phyloP scores from a whole-genome alignment of 2,113 vertebrate species.

The Sitta europaea region DNA sequence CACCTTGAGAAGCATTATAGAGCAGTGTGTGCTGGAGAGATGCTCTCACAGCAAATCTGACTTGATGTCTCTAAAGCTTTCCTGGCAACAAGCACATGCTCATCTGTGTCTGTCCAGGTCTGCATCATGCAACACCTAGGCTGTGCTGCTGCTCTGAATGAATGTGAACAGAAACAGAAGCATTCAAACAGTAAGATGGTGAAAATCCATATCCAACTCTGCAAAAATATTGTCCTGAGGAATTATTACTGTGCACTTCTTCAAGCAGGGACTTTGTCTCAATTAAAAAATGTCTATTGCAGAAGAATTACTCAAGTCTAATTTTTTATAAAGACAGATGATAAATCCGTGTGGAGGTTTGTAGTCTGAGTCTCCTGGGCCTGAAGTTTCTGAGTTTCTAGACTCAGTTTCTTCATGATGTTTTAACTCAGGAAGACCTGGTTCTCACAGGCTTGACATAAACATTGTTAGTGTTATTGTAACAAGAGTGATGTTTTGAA shows the following conservation, averaged over 20 bases:
- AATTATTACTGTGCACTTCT: background rate
- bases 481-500: too few species aligned
- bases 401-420: too few species aligned
- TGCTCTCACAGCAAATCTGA: background rate
- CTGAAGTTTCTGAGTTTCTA: too few species aligned
- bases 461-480: too few species aligned
- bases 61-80: background rate
- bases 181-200: rapidly evolving
- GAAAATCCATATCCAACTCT: background rate
- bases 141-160: background rate
- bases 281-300: background rate
- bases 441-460: too few species aligned
- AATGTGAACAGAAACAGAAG: background rate
- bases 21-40: background rate
- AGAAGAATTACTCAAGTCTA: background rate
- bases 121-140: background rate
- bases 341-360: background rate
- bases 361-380: too few species aligned
- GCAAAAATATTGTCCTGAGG: background rate
- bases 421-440: too few species aligned
- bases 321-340: background rate
- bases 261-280: background rate
- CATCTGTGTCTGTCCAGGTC: background rate
- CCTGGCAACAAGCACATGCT: rapidly evolving
- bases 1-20: background rate